Percentiles rank a stretch among this genome's conserved stretches.
Evolutionary conservation across 2,888 invertebrate species (phyloP).

Genomic region (Eilema griseolum): DNA sequence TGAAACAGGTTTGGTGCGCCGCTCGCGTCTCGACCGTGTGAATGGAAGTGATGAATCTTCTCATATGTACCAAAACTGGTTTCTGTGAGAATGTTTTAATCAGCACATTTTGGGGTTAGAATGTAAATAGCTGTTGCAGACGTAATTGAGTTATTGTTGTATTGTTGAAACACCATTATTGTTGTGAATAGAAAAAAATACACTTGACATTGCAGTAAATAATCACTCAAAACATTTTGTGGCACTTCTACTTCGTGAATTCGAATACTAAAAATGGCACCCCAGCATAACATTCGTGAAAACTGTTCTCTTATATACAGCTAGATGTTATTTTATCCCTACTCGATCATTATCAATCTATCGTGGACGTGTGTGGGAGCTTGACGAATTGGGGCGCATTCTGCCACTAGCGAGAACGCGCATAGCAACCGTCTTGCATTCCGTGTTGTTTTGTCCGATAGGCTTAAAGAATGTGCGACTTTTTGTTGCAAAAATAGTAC

Average conservation of each 20-base stretch:
- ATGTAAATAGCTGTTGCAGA: slow-evolving; percentile 43
- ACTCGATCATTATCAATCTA: slow-evolving; percentile 60
- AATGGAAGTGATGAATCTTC: slow-evolving; percentile 76
- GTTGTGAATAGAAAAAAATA: slow-evolving; percentile 9
- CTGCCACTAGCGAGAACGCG: slow-evolving; percentile 32
- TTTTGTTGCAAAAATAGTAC: background rate
- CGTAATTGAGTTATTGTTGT: slow-evolving; percentile 32
- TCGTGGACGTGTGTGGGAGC: slow-evolving; percentile 31
- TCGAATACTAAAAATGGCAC: slow-evolving; percentile 16
- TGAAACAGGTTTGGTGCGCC: slow-evolving; percentile 73
- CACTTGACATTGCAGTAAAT: slow-evolving; percentile 17
- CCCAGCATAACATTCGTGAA: background rate
- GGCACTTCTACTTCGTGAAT: background rate
- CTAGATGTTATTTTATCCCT: slow-evolving; percentile 37
- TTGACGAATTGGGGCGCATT: slow-evolving; percentile 53
- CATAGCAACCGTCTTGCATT: slow-evolving; percentile 23
- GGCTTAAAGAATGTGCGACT: slow-evolving; percentile 4
- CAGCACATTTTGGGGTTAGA: slow-evolving; percentile 51
- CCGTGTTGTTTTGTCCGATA: slow-evolving; percentile 27
- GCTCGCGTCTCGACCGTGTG: slow-evolving; percentile 70
- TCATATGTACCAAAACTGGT: slow-evolving; percentile 73
- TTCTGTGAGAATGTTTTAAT: slow-evolving; percentile 64
- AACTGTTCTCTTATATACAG: slow-evolving; percentile 26
- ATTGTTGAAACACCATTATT: slow-evolving; percentile 16
- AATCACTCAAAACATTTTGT: background rate